Evolutionary conservation across 2,113 vertebrate genomes (phyloP).

Genomic region (Centrocercus urophasianus): DNA sequence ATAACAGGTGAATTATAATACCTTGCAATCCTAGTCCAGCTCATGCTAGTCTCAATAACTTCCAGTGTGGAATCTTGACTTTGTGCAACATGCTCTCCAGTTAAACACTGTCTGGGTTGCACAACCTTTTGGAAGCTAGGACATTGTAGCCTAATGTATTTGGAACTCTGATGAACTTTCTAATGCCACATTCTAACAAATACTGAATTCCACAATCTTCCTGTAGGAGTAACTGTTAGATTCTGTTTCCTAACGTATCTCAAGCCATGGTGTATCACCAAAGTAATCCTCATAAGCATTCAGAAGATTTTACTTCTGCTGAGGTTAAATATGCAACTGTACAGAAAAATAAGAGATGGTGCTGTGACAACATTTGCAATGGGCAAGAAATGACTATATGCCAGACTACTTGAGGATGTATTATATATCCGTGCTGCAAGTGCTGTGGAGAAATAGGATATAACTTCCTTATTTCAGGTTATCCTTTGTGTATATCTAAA

Average conservation of each 20-base stretch:
- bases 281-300: not conserved
- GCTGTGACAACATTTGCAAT: not conserved
- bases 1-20: not conserved
- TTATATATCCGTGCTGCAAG: not conserved
- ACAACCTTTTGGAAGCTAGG: not conserved
- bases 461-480: not conserved
- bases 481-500: not conserved
- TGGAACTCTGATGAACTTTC: not conserved
- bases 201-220: not conserved
- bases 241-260: not conserved
- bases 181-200: not conserved
- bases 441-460: not conserved
- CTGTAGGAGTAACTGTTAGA: accelerated
- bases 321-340: not conserved
- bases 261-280: not conserved
- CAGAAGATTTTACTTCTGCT: not conserved
- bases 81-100: not conserved
- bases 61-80: not conserved
- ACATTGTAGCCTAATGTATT: not conserved
- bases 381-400: not conserved
- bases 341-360: not conserved
- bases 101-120: not conserved
- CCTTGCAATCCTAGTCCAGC: not conserved
- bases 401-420: not conserved
- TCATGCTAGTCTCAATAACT: not conserved